Percentiles rank a stretch among this genome's conserved stretches.
Evolutionary conservation across 2,113 vertebrate genomes (phyloP).

Genomic region (Manacus vitellinus): DNA sequence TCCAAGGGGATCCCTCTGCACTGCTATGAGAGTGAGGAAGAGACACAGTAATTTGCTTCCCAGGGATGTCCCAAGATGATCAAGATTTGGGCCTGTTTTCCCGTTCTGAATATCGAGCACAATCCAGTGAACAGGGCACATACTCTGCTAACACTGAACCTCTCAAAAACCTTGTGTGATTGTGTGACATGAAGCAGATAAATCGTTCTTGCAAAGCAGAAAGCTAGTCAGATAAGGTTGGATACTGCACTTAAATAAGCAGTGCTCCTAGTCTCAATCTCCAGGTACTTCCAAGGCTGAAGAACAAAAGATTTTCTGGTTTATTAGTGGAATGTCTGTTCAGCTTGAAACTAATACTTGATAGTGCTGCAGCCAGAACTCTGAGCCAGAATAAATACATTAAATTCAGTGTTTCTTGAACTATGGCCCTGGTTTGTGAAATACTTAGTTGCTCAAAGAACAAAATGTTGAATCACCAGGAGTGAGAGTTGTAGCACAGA

Average conservation of each 20-base stretch:
- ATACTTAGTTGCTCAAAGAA: neutral
- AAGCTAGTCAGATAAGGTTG: neutral
- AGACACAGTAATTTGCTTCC: neutral
- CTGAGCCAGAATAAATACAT: conserved; percentile 1
- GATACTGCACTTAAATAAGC: neutral
- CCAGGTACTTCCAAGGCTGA: neutral
- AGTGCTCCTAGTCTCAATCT: neutral
- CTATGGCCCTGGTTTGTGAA: neutral
- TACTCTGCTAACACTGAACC: neutral
- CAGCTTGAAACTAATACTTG: neutral
- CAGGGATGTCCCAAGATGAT: neutral
- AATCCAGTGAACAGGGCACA: neutral
- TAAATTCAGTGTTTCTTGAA: neutral
- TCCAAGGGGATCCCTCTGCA: neutral
- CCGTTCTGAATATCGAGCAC: neutral
- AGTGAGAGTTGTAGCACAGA: neutral
- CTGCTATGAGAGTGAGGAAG: neutral
- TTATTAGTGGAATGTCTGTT: neutral
- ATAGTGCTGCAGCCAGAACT: neutral
- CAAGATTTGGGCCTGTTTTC: neutral
- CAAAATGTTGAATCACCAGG: neutral
- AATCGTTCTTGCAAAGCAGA: neutral
- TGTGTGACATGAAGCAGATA: neutral
- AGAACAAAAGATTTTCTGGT: neutral
- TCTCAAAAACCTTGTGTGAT: neutral